Conservation (phyloP, 2,888 invertebrate genomes). For the Metacarcinus magister region DNA sequence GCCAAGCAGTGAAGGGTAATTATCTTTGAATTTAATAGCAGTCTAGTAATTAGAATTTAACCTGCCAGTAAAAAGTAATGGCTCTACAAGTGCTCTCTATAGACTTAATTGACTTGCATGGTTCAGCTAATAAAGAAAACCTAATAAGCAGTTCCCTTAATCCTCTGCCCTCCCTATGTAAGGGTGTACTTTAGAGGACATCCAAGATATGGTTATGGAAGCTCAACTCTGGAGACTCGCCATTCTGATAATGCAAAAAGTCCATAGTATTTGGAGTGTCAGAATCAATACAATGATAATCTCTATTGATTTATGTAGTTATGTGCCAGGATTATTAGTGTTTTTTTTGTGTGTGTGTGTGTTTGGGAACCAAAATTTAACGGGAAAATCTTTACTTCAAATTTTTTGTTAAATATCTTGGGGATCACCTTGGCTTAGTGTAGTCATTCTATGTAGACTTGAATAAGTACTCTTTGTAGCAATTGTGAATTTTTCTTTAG, state of each 20-base stretch:
- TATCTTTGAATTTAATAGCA: background rate
- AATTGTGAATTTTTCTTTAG: background rate
- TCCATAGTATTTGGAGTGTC: background rate
- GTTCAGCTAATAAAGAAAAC: slow-evolving; percentile 62
- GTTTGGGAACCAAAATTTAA: background rate
- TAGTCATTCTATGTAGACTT: background rate
- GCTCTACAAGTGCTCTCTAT: slow-evolving; percentile 26
- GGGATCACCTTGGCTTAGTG: background rate
- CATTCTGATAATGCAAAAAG: background rate
- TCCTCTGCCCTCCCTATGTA: slow-evolving; percentile 52
- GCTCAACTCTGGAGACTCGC: slow-evolving; percentile 46
- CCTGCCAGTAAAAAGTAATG: slow-evolving; percentile 68
- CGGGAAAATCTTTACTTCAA: background rate
- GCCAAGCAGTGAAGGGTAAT: slow-evolving; percentile 40
- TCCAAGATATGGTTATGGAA: slow-evolving; percentile 56
- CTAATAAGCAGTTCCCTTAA: slow-evolving; percentile 66
- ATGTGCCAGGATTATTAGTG: background rate
- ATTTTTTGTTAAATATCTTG: background rate
- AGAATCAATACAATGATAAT: background rate
- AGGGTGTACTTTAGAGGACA: slow-evolving; percentile 49
- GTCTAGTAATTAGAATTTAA: slow-evolving; percentile 46
- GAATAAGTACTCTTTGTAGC: background rate
- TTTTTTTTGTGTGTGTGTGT: background rate
- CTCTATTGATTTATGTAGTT: background rate
- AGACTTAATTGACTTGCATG: slow-evolving; percentile 66